Conservation (phyloP, 2,797 vertebrate species). For the Naso thynnoides region DNA sequence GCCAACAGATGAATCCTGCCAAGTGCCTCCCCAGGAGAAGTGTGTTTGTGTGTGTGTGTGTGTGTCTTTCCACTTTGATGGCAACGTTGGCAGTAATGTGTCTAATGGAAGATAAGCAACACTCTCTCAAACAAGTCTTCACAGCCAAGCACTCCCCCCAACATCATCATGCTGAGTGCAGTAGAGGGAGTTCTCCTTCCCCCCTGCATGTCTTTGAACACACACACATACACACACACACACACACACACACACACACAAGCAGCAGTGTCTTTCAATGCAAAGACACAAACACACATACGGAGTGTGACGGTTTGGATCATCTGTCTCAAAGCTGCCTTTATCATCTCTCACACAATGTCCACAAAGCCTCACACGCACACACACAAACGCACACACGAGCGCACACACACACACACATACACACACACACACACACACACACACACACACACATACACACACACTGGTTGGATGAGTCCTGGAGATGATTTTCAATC, state of each 20-base stretch:
- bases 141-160: conserved; percentile 67
- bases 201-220: conserved; percentile 39
- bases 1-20: conserved; percentile 82
- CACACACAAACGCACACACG: neutral
- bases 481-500: conserved; percentile 64
- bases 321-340: conserved; percentile 63
- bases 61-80: conserved; percentile 69
- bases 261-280: neutral
- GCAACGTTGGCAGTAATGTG: conserved; percentile 82
- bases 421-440: conserved; percentile 3
- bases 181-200: conserved; percentile 57
- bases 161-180: conserved; percentile 69
- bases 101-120: conserved; percentile 83
- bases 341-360: conserved; percentile 57
- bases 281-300: conserved; percentile 20
- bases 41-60: conserved; percentile 31
- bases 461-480: conserved; percentile 36
- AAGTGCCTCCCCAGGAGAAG: conserved; percentile 79
- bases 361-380: conserved; percentile 9
- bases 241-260: neutral
- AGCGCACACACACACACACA: conserved; percentile 10
- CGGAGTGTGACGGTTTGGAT: conserved; percentile 52
- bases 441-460: neutral
- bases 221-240: conserved; percentile 6
- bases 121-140: conserved; percentile 68